phyloP scores from a whole-genome alignment of 2,113 vertebrate species.

The Chitala chitala region DNA sequence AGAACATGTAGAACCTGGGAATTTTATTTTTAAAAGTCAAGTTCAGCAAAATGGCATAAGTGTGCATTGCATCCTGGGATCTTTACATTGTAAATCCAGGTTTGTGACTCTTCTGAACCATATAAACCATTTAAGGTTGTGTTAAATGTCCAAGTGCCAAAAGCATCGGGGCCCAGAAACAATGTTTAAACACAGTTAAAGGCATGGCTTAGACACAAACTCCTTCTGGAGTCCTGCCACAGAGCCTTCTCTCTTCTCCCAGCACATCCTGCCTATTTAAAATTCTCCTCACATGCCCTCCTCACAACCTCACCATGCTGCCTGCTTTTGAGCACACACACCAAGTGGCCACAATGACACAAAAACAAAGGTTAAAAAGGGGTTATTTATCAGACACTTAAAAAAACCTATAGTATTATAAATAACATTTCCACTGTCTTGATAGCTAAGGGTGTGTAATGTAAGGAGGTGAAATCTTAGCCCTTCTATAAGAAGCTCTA shows the following conservation, averaged over 20 bases:
- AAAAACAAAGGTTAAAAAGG: not conserved
- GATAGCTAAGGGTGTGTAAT: not conserved
- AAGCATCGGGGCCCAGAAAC: not conserved
- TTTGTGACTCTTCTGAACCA: too few relatives aligned
- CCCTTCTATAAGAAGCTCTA: not conserved
- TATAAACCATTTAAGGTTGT: not conserved
- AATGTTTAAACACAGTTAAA: not conserved
- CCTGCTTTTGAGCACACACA: not conserved
- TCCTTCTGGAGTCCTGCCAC: not conserved
- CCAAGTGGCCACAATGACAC: not conserved
- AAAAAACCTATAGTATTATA: not conserved
- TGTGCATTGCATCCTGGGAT: too few relatives aligned
- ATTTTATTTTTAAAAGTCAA: too few relatives aligned
- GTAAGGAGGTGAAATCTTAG: not conserved
- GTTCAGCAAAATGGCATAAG: too few relatives aligned
- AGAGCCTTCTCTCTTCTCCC: not conserved
- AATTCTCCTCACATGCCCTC: constrained; percentile 6
- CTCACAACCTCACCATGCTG: not conserved
- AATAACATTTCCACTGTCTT: not conserved
- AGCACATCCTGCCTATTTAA: constrained; percentile 4
- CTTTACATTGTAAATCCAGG: too few relatives aligned
- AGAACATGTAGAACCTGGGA: too few relatives aligned
- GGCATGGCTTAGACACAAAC: not conserved
- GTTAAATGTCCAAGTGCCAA: not conserved
- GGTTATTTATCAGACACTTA: not conserved